These are phyloP conservation scores for Capitella teleta DNA, from an alignment of 1,140 invertebrate genomes.

Conservation along the genomic window DNA sequence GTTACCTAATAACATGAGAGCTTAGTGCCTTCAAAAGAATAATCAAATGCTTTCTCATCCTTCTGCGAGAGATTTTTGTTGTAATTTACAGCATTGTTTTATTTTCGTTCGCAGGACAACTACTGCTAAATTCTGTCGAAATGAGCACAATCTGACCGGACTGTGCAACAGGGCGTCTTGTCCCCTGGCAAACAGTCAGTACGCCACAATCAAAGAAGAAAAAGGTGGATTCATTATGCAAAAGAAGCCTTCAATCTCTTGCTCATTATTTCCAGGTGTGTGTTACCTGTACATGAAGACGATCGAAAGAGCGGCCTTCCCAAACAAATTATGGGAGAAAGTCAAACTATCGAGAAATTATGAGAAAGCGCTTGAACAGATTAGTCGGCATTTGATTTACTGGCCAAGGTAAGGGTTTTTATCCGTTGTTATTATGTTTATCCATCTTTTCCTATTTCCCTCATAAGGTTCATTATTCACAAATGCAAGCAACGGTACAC, in stretches of 20 bases:
- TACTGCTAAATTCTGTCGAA: slow-evolving; percentile 88
- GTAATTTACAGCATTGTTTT: slow-evolving; percentile 18
- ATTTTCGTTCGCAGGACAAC: slow-evolving; percentile 63
- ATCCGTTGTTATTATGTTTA: neutral
- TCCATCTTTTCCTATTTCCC: neutral
- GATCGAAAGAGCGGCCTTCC: slow-evolving; percentile 83
- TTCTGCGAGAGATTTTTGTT: no score
- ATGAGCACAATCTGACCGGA: slow-evolving; percentile 97
- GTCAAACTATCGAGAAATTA: slow-evolving; percentile 77
- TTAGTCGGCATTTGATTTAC: slow-evolving; percentile 79
- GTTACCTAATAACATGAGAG: no score
- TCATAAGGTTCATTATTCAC: slow-evolving; percentile 24
- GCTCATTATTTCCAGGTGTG: slow-evolving; percentile 57
- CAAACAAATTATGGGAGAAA: slow-evolving; percentile 88
- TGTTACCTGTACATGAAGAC: slow-evolving; percentile 96
- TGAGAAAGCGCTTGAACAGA: slow-evolving; percentile 90
- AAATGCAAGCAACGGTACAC: slow-evolving; percentile 76
- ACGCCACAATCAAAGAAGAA: slow-evolving; percentile 96
- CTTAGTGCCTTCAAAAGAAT: no score
- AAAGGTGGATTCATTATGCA: slow-evolving; percentile 51
- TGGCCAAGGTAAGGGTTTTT: slow-evolving; percentile 31
- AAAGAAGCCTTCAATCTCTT: no score
- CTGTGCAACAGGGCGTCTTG: slow-evolving; percentile 85
- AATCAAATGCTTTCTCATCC: no score
- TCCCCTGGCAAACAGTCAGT: slow-evolving; percentile 95